phyloP scores from a whole-genome alignment of 2,888 invertebrate species.

The Mythimna vitellina region DNA sequence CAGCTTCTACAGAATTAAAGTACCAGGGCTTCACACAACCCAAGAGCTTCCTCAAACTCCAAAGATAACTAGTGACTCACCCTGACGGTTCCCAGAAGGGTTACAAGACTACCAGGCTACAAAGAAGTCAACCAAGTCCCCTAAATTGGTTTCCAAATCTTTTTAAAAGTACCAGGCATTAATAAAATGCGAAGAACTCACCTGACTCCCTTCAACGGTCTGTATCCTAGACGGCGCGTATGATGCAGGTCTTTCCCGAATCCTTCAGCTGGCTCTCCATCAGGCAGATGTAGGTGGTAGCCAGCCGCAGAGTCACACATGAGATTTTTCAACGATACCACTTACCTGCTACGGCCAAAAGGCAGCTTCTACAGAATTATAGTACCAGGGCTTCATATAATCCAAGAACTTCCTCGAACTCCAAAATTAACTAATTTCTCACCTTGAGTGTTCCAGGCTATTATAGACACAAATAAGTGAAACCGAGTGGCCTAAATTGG shows the following conservation, averaged over 20 bases:
- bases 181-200: conserved; percentile 48
- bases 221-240: conserved; percentile 86
- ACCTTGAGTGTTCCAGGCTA: not conserved
- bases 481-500: no score
- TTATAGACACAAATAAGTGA: no score
- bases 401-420: not conserved
- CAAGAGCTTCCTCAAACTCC: not conserved
- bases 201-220: conserved; percentile 75
- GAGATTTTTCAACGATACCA: no score
- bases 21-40: conserved; percentile 5
- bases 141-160: no score
- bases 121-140: not conserved
- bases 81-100: no score
- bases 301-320: conserved; percentile 94
- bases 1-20: not conserved
- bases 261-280: conserved; percentile 95
- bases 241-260: conserved; percentile 96
- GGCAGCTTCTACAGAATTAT: not conserved
- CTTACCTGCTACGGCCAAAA: not conserved
- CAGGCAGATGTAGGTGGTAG: conserved; percentile 98
- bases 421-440: not conserved
- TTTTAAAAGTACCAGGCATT: conserved; percentile 10
- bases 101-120: not conserved
- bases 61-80: not conserved
- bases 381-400: conserved; percentile 3